Conservation (phyloP, 1,140 invertebrate species). For the Penaeus vannamei region DNA sequence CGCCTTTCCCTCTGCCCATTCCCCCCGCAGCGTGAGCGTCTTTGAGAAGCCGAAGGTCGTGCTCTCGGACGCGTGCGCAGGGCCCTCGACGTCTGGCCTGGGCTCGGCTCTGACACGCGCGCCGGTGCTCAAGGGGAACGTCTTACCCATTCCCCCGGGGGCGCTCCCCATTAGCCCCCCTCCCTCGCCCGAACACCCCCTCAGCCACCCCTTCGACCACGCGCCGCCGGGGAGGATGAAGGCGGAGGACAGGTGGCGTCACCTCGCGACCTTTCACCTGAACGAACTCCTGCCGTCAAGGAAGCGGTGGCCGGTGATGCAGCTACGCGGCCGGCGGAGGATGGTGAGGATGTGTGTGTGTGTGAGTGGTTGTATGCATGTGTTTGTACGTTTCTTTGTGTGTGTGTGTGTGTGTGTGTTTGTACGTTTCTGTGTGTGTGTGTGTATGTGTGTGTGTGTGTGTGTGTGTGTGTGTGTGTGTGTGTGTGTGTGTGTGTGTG, state of each 20-base stretch:
- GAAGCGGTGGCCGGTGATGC: constrained; percentile 6
- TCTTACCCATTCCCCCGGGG: constrained; percentile 19
- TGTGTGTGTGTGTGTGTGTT: no score
- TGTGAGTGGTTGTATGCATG: no score
- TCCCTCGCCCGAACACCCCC: not conserved
- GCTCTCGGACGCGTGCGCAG: constrained; percentile 41
- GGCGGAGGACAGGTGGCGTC: constrained; percentile 41
- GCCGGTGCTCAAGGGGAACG: constrained; percentile 10
- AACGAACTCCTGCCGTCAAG: constrained; percentile 42
- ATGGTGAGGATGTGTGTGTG: no score
- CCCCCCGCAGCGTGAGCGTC: constrained; percentile 7
- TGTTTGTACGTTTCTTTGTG: no score
- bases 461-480: no score
- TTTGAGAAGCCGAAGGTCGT: not conserved
- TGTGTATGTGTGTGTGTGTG: no score
- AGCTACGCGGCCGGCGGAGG: not conserved
- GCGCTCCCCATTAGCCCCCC: constrained; percentile 18
- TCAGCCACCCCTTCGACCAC: not conserved
- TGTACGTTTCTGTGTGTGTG: no score
- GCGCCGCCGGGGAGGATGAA: not conserved
- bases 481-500: not conserved
- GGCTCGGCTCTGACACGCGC: constrained; percentile 48
- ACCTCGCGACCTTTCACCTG: constrained; percentile 28
- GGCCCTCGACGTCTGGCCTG: constrained; percentile 48
- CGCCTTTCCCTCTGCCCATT: not conserved